Evolutionary conservation across 2,113 vertebrate genomes (phyloP).

Genomic region (Cercopithecus mona): DNA sequence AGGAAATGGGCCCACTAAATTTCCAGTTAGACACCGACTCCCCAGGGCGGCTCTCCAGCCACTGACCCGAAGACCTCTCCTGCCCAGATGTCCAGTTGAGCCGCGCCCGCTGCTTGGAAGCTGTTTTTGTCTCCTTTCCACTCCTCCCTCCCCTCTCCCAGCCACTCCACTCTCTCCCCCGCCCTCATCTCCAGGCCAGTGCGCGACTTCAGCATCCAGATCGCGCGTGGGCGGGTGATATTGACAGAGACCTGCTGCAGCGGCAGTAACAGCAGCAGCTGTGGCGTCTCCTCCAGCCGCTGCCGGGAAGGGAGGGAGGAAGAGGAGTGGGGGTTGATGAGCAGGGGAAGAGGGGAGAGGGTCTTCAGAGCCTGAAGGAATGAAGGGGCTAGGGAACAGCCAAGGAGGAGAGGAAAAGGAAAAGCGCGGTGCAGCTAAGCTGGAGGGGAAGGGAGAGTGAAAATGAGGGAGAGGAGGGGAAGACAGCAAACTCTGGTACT

Average conservation of each 20-base stretch:
- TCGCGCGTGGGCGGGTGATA: slow-evolving; percentile 52
- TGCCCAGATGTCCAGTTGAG: not conserved
- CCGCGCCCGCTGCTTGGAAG: not conserved
- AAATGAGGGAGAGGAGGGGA: no score
- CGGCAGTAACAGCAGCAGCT: not conserved
- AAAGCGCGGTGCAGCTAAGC: not conserved
- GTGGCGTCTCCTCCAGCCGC: not conserved
- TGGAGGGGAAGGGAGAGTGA: not conserved
- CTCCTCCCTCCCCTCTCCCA: not conserved
- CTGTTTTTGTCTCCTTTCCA: slow-evolving; percentile 28
- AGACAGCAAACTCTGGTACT: not conserved
- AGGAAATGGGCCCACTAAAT: not conserved
- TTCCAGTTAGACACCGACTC: not conserved
- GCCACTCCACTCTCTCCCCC: slow-evolving; percentile 15
- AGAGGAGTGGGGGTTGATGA: not conserved
- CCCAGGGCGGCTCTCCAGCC: not conserved
- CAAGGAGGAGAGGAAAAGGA: rapidly evolving
- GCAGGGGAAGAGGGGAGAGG: not conserved
- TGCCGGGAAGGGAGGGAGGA: not conserved
- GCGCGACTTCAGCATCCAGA: not conserved
- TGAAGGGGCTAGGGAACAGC: not conserved
- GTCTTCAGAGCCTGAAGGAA: not conserved
- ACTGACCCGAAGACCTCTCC: not conserved
- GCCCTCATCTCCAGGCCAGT: slow-evolving; percentile 11
- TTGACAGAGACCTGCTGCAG: not conserved